Evolutionary conservation across 64 coral and sea anemone species (phyloP), one percentile per base, ranked within the genome.

Genomic region (Acropora yongei): DNA sequence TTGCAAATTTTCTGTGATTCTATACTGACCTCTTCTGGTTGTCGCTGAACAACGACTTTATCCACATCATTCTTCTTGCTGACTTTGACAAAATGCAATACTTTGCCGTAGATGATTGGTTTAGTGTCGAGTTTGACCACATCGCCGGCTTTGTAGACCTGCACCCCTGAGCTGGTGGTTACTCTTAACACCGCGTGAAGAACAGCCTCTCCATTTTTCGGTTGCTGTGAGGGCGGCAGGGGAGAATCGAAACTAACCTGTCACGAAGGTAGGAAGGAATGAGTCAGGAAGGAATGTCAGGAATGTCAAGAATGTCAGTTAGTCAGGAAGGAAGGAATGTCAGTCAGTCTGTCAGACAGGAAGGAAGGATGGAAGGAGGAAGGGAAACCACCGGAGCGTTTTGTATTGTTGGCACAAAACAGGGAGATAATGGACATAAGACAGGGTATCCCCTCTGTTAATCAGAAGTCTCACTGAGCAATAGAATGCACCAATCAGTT

Each of bases 61-160:
- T 97, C 95, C 18, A 94, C 79, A 41, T 94, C 95, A 47, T 83
- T 82, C 91, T 80, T 97, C 77, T 91, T 93, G 46, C 12, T 78
- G 57, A 89, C 83, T 84, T 97, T 89, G 11, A 91, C 89, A 88
- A 97, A 97, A 14, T 87, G 80, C 47, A 94, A 43, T 5, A 97
- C 95, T 8, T 89, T 84, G 30, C 95, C 95, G 47, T 78, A 97
- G 47, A 97, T 97, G 18, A 97, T 82, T 42, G 95, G 95, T 41
- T 97, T 97, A 10, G 95, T 97, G 89, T 97, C 89, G 1, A 97
- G 95, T 45, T 91, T 97, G 20, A 97, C 84, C 12, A 94, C 90
- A 47, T 97, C 95, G 47, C 83, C 72, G 13, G 42, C 49, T 78
- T 40, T 97, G 83, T 91, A 97, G 17, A 68, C 76, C 67, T 91